Evolutionary conservation across 2,888 invertebrate species (phyloP).

Genomic region (Lydus trimaculatus): DNA sequence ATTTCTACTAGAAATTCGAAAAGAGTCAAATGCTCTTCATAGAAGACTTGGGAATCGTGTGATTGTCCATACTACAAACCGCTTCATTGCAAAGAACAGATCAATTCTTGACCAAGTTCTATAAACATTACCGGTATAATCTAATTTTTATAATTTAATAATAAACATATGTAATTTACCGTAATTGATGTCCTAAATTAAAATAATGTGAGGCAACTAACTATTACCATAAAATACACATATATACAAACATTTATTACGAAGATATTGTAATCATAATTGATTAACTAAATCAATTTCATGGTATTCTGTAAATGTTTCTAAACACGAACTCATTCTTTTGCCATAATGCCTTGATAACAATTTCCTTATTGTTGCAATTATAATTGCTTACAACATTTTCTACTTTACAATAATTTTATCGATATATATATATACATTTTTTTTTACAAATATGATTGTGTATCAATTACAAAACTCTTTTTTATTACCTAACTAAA

Average conservation of each 20-base stretch:
- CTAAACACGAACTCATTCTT: constrained; percentile 30
- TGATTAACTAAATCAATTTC: constrained; percentile 44
- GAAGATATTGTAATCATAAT: constrained; percentile 44
- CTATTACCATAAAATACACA: not conserved
- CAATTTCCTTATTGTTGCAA: constrained; percentile 6
- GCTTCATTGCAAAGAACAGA: too few relatives aligned
- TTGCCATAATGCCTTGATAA: constrained; percentile 10
- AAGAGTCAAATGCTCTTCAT: too few relatives aligned
- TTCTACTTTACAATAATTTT: constrained; percentile 14
- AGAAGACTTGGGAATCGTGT: too few relatives aligned
- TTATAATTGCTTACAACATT: constrained; percentile 12
- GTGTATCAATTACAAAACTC: not conserved
- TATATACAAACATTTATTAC: constrained; percentile 27
- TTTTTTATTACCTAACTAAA: not conserved
- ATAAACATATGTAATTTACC: constrained; percentile 20
- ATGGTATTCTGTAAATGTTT: constrained; percentile 38
- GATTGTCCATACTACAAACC: too few relatives aligned
- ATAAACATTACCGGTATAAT: not conserved
- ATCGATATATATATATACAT: not conserved
- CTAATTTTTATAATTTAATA: constrained; percentile 16
- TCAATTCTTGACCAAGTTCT: not conserved
- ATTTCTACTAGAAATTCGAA: too few relatives aligned
- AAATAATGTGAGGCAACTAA: not conserved
- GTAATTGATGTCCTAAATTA: constrained; percentile 8
- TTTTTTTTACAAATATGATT: not conserved